Evolutionary conservation across 2,888 invertebrate genomes (phyloP), one percentile per base, ranked within the genome.

Genomic region (Amblyjoppa proteus): DNA sequence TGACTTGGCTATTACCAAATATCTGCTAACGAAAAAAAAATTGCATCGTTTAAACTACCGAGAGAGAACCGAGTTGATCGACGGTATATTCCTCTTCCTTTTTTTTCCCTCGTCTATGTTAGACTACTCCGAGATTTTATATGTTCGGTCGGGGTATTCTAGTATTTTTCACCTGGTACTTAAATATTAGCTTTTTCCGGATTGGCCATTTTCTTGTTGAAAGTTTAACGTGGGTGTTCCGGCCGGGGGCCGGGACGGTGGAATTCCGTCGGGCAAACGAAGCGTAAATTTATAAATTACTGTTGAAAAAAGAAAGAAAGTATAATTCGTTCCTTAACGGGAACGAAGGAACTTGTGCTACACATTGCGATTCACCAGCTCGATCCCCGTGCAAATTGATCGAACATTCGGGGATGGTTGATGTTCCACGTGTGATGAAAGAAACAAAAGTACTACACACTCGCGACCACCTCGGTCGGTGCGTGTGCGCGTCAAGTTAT

Each of bases 1-100:
- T 51, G 74, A 64, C 78, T 85, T 75, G 81, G 81, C 85, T 82
- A 82, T 85, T 83, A 83, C 85, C 85, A 85, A 85, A 85, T 85
- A 85, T 85, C 85, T 68, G 76, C 71, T 61, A 34, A 84, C 76
- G 68, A 77, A n/a, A 64, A 64, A 61, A 13, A 34, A 61, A 64
- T 34, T 64, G 64, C 64, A 64, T 74, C 69, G 74, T 81, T 81
- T 16, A 69, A 20, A 74, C 34, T 70, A 71, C 34, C 51, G 70
- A 71, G 38, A 64, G 11, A 25, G 38, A 53, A 34, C 0, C 0
- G 41, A 49, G 58, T 75, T 31, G 53, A 31, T 61, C 28, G 81
- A 68, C 13, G 25, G 61, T 38, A 41, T 51, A 16, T 53, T 38
- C 20, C 1, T 5, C 5, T 74, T 20, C 38, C 4, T 25, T 66